These are phyloP conservation scores for Fulica atra DNA, from an alignment of 2,113 vertebrate species.

Conservation along the genomic window DNA sequence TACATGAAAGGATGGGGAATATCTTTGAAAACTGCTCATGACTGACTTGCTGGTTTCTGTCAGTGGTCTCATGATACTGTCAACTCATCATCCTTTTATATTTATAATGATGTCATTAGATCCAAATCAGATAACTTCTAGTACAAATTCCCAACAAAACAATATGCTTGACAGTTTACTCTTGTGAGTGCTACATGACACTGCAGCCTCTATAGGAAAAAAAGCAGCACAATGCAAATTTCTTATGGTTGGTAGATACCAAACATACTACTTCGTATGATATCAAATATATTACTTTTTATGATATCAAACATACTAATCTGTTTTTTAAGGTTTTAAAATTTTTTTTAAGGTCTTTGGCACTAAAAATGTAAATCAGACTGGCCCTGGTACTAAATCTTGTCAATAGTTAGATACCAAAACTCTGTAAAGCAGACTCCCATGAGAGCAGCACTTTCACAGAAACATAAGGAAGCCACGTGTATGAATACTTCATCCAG, in stretches of 20 bases:
- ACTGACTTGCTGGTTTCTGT: neutral
- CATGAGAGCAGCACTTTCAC: neutral
- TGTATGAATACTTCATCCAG: neutral
- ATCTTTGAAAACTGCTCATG: neutral
- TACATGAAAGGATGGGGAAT: neutral
- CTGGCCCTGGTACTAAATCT: slow-evolving; percentile 18
- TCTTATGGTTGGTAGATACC: neutral
- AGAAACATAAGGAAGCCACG: neutral
- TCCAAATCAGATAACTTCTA: neutral
- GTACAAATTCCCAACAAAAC: neutral
- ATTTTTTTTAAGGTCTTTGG: slow-evolving; percentile 48
- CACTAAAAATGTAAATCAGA: slow-evolving; percentile 34
- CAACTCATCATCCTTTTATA: neutral
- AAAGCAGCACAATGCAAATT: neutral
- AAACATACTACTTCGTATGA: neutral
- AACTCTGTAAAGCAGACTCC: neutral
- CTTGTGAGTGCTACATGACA: neutral
- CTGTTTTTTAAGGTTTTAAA: neutral
- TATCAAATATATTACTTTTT: neutral
- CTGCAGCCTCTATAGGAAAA: neutral
- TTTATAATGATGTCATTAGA: neutral
- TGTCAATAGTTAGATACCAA: slow-evolving; percentile 37
- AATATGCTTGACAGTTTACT: neutral
- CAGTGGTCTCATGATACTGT: neutral
- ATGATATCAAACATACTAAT: neutral